phyloP scores from a whole-genome alignment of 2,797 vertebrate genomes.

The Trichosurus vulpecula region DNA sequence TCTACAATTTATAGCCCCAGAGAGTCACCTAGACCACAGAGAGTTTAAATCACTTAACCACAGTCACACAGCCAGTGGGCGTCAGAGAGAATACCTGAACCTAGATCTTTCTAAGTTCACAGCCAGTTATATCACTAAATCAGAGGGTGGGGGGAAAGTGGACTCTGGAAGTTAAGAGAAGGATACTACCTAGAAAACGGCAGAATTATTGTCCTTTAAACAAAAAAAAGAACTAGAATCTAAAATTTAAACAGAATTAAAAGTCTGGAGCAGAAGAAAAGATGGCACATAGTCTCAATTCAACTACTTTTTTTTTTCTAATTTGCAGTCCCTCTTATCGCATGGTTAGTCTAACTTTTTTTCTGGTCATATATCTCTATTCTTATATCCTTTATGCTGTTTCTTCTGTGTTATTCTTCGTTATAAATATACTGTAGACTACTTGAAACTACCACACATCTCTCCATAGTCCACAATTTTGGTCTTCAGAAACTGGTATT shows the following conservation, averaged over 20 bases:
- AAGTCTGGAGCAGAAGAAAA: constrained; percentile 6
- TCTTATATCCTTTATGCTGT: background rate
- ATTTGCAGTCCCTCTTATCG: background rate
- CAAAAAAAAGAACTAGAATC: constrained; percentile 29
- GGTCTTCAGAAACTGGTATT: background rate
- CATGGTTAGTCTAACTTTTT: background rate
- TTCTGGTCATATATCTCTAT: background rate
- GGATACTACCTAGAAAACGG: background rate
- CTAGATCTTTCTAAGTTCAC: background rate
- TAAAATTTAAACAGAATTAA: constrained; percentile 27
- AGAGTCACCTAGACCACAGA: background rate
- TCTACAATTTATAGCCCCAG: background rate
- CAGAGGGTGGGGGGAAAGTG: background rate
- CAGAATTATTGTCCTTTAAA: constrained; percentile 10
- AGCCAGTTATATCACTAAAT: background rate
- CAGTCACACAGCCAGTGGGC: background rate
- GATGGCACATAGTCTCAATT: background rate
- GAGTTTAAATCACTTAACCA: background rate
- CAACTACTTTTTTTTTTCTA: constrained; percentile 31
- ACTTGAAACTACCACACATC: background rate
- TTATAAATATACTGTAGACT: background rate
- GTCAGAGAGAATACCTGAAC: background rate
- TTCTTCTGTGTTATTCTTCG: background rate
- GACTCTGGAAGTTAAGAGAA: background rate
- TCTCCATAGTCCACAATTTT: background rate